These are phyloP conservation scores for Rafetus swinhoei DNA, from an alignment of 2,113 vertebrate genomes.

Conservation along the genomic window DNA sequence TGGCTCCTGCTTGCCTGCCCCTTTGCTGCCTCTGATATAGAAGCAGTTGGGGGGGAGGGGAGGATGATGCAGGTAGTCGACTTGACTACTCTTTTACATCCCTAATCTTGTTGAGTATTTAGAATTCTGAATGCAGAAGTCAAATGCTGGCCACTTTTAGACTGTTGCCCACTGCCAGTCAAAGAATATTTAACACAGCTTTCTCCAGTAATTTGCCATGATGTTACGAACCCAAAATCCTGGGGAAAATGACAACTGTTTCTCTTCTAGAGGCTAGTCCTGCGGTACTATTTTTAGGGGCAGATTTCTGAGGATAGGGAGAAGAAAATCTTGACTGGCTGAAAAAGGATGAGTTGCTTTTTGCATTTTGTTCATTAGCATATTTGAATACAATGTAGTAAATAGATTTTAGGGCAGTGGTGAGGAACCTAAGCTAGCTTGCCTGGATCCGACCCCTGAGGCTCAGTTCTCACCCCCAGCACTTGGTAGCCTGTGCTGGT, in stretches of 20 bases:
- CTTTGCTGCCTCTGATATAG: no score
- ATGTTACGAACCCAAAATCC: not conserved
- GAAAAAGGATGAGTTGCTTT: not conserved
- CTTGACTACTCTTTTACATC: no score
- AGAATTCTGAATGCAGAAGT: not conserved
- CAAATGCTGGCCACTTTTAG: not conserved
- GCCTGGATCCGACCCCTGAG: no score
- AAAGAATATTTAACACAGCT: not conserved
- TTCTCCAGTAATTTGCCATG: not conserved
- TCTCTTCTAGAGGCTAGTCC: not conserved
- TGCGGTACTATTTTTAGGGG: not conserved
- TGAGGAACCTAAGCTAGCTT: no score
- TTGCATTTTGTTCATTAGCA: not conserved
- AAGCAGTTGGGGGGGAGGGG: no score
- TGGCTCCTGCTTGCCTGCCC: no score
- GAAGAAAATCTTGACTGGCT: not conserved
- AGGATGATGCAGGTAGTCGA: no score
- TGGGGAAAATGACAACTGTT: not conserved
- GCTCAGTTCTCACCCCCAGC: no score
- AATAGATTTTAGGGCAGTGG: not conserved
- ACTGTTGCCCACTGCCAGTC: conserved; percentile 15
- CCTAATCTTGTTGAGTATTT: not conserved
- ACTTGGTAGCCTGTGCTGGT: no score
- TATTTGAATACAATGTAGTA: not conserved
- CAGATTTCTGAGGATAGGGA: not conserved